Evolutionary conservation across 2,888 invertebrate genomes (phyloP), one percentile per base, ranked within the genome.

Genomic region (Stegana nigrithorax): DNA sequence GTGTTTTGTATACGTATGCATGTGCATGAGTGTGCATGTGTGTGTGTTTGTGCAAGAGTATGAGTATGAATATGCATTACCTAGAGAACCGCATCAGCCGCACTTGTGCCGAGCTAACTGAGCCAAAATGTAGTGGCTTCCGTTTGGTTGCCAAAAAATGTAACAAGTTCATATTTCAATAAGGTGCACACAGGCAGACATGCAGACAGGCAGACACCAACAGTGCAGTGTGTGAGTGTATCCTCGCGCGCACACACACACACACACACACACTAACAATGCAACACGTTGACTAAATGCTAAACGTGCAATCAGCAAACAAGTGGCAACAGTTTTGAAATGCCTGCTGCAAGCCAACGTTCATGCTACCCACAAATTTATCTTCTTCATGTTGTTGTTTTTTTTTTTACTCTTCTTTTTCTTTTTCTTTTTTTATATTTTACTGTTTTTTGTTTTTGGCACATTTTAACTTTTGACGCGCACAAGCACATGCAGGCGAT

Each of bases 121-220:
- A 29, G 14, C 27, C 2, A 5, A 45, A 17, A 23, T 42, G 25
- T 42, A 26, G 42, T 8, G 3, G 6, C 17, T 44, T 58, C 23
- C 12, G 12, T 14, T 45, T 19, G 27, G 42, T 63, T 63, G 63
- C 58, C 59, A 59, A 59, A 56, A 63, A 59, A 29, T 59, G 23
- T 53, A 63, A 59, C 63, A 59, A 55, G 59, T 59, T 63, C 63
- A 63, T 59, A 63, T 59, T 63, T 63, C 59, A 59, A 55, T 59
- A 63, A 62, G 42, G 32, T 32, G n/a, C 32, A 32, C n/a, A 32
- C n/a, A 2, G 32, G n/a, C 12, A 32, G 5, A 32, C 32, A 10
- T 10, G 17, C 39, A 39, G 14, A 39, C 39, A 10, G 6, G 14
- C 14, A 14, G 8, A 23, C 32, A 39, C 10, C 23, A 56, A 32